Percentiles rank a stretch among this genome's conserved stretches.
Evolutionary conservation across 1,140 invertebrate species (phyloP).

Genomic region (Drosophila nigrodunni): DNA sequence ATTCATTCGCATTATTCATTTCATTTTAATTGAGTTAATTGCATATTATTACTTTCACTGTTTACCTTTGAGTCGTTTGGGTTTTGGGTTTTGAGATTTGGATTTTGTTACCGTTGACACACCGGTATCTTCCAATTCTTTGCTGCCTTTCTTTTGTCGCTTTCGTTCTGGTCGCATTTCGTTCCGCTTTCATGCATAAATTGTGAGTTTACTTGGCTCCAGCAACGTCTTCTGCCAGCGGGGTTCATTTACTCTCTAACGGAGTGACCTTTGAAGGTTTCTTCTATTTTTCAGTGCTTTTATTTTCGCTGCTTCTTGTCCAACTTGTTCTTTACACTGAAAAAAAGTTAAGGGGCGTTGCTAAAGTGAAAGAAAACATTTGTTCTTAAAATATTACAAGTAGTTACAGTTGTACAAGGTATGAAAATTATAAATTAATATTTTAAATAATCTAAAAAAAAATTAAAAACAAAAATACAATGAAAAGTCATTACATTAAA

Average conservation of each 20-base stretch:
- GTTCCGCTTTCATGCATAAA: conserved; percentile 1
- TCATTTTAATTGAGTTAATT: conserved; percentile 67
- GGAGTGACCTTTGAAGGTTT: conserved; percentile 51
- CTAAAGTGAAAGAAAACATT: too few species aligned
- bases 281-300: conserved; percentile 1
- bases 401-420: too few species aligned
- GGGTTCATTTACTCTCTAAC: conserved; percentile 20
- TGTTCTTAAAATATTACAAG: too few species aligned
- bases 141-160: not conserved
- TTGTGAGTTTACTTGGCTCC: not conserved
- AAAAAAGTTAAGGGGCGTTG: too few species aligned
- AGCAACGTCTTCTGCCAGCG: not conserved
- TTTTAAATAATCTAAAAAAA: too few species aligned
- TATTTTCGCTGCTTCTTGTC: not conserved
- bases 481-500: too few species aligned
- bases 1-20: conserved; percentile 20
- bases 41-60: conserved; percentile 70
- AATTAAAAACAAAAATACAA: too few species aligned
- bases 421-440: too few species aligned
- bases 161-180: not conserved
- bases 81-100: conserved; percentile 2
- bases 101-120: conserved; percentile 8
- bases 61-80: not conserved
- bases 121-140: conserved; percentile 13
- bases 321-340: conserved; percentile 22